Evolutionary conservation across 2,113 vertebrate genomes (phyloP).

Genomic region (Mustelus asterias): DNA sequence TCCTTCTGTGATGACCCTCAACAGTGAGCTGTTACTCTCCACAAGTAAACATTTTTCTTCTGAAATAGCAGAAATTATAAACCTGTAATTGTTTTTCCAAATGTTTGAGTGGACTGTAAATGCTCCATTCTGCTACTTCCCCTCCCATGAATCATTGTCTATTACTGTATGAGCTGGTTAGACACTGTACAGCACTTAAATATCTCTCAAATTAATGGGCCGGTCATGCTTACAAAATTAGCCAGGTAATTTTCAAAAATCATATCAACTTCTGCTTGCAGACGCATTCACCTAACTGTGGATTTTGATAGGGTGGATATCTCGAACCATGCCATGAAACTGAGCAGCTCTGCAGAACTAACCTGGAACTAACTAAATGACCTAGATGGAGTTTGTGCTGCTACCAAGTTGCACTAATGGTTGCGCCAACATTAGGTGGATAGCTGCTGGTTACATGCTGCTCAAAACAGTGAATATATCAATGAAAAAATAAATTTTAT

Average conservation of each 20-base stretch:
- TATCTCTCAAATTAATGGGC: not conserved
- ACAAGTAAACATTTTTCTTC: not conserved
- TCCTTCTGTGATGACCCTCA: not conserved
- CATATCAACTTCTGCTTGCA: not conserved
- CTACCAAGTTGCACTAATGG: not conserved
- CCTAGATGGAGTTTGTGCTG: not conserved
- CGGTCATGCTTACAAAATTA: not conserved
- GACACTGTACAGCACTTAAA: not conserved
- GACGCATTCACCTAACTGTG: not conserved
- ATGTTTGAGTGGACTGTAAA: not conserved
- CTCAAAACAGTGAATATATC: not conserved
- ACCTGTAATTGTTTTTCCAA: not conserved
- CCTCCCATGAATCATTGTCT: not conserved
- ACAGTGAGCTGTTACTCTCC: not conserved
- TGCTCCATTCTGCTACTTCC: not conserved
- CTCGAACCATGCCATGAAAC: not conserved
- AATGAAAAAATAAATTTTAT: too few species aligned
- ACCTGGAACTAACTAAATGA: not conserved
- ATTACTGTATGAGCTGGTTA: not conserved
- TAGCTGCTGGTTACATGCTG: not conserved
- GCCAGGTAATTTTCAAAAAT: not conserved
- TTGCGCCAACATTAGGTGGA: not conserved
- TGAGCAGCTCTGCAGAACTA: not conserved
- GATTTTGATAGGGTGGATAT: not conserved
- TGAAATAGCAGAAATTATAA: not conserved